Conservation (phyloP, 2,113 vertebrate genomes). For the Nettapus auritus region DNA sequence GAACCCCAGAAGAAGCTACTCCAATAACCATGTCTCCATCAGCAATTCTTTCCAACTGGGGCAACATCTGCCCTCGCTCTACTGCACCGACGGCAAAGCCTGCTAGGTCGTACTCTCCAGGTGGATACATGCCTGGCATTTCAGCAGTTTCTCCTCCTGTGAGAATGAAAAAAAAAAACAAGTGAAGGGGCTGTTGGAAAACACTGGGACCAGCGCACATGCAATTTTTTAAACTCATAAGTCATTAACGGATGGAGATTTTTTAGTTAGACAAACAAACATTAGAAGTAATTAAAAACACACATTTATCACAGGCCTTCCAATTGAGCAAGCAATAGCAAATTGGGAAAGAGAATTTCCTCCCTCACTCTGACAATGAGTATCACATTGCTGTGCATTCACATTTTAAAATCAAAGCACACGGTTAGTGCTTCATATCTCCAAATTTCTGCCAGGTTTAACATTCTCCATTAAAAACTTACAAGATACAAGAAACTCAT, state of each 20-base stretch:
- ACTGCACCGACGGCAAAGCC: slow-evolving; percentile 93
- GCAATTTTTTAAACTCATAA: not conserved
- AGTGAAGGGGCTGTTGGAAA: not conserved
- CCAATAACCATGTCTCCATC: slow-evolving; percentile 89
- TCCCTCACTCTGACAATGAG: not conserved
- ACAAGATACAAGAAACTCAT: not conserved
- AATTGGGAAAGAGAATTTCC: not conserved
- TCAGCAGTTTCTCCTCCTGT: slow-evolving; percentile 95
- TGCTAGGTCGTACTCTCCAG: slow-evolving; percentile 92
- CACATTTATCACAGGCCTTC: not conserved
- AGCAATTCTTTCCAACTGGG: slow-evolving; percentile 80
- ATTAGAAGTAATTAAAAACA: not conserved
- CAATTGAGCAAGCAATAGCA: not conserved
- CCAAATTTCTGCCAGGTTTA: not conserved
- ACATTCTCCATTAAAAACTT: not conserved
- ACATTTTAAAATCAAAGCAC: not conserved
- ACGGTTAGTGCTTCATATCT: not conserved
- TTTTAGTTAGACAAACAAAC: not conserved
- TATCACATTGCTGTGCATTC: not conserved
- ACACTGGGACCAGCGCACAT: not conserved
- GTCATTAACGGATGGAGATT: not conserved
- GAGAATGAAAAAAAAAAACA: not conserved
- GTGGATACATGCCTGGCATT: slow-evolving; percentile 91
- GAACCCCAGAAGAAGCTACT: slow-evolving; percentile 91
- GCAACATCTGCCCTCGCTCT: slow-evolving; percentile 87